Conservation (phyloP, 2,113 vertebrate species). For the Ctenomys sociabilis region DNA sequence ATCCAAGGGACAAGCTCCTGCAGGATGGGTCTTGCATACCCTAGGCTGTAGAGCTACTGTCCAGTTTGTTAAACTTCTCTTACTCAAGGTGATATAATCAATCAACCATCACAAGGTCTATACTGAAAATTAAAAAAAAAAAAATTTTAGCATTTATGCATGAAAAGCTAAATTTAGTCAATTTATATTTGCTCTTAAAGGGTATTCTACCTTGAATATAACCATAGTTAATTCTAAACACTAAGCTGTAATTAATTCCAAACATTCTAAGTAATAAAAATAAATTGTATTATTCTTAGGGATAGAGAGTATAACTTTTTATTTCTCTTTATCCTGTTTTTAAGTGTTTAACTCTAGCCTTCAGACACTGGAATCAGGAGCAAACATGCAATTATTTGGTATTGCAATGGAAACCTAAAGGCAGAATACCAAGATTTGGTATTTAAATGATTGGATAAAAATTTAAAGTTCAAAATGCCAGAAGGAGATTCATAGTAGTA, state of each 20-base stretch:
- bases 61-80: not conserved
- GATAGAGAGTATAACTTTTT: not conserved
- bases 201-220: not conserved
- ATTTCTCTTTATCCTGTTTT: not conserved
- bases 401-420: not conserved
- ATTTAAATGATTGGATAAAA: slow-evolving; percentile 11
- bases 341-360: not conserved
- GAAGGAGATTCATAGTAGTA: not conserved
- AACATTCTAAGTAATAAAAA: too few species aligned
- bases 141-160: not conserved
- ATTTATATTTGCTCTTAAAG: not conserved
- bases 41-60: not conserved
- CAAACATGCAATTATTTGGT: not conserved
- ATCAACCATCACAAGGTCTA: not conserved
- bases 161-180: not conserved
- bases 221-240: not conserved
- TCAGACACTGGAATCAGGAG: not conserved
- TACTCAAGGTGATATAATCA: not conserved
- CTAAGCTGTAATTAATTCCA: too few species aligned
- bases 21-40: not conserved
- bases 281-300: not conserved
- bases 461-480: not conserved
- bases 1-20: not conserved
- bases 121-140: not conserved
- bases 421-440: not conserved